These are phyloP conservation scores for Prionailurus bengalensis DNA, from an alignment of 2,113 vertebrate species.

Conservation along the genomic window DNA sequence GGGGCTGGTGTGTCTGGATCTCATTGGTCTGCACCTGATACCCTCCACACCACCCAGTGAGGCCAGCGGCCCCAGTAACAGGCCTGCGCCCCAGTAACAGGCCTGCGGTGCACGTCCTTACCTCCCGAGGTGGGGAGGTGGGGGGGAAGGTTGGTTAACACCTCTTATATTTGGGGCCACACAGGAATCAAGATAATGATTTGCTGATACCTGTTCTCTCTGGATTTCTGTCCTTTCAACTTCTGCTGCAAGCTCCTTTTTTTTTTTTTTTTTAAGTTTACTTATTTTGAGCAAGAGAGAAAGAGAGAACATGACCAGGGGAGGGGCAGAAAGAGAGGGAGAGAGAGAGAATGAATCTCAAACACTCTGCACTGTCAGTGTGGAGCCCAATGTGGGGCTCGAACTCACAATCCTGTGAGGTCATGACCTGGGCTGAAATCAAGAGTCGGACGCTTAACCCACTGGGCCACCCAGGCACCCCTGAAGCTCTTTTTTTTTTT, in stretches of 20 bases:
- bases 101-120: neutral
- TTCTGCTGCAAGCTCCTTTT: neutral
- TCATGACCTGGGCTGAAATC: too few relatives aligned
- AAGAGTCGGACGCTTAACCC: too few relatives aligned
- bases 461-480: too few relatives aligned
- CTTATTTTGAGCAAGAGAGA: too few relatives aligned
- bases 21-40: neutral
- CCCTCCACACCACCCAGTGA: fast-evolving
- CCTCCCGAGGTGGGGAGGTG: too few relatives aligned
- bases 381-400: too few relatives aligned
- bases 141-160: neutral
- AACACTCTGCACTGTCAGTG: too few relatives aligned
- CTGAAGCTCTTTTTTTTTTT: too few relatives aligned
- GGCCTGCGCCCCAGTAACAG: neutral
- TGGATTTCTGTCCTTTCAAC: neutral
- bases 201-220: neutral
- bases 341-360: too few relatives aligned
- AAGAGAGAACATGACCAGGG: too few relatives aligned
- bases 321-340: too few relatives aligned
- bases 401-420: too few relatives aligned
- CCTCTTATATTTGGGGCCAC: neutral
- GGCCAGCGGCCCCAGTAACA: neutral
- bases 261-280: neutral
- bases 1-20: neutral
- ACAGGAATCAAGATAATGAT: neutral